phyloP scores from a whole-genome alignment of 2,113 vertebrate species.

The Melanocharis versteri region DNA sequence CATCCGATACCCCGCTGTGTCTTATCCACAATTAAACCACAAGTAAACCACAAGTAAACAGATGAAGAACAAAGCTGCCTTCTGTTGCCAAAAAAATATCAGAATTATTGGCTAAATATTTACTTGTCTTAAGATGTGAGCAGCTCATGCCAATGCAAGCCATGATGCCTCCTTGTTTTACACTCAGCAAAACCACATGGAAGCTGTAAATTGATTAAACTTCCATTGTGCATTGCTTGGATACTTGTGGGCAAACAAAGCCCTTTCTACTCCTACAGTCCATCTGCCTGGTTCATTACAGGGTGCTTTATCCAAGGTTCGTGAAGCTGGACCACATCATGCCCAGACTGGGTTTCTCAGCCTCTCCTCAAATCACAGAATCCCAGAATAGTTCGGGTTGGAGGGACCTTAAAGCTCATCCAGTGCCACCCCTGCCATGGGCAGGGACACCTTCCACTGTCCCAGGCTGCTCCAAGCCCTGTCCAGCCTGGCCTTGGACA shows the following conservation, averaged over 20 bases:
- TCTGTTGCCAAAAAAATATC: neutral
- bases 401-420: no score
- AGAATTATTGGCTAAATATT: conserved; percentile 33
- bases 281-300: neutral
- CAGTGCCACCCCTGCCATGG: neutral
- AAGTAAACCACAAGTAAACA: neutral
- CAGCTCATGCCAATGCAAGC: neutral
- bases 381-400: neutral
- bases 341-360: neutral
- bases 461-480: accelerated
- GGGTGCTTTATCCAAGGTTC: neutral
- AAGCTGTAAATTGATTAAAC: neutral
- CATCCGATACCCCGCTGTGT: neutral
- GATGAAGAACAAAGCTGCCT: neutral
- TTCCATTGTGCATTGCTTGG: neutral
- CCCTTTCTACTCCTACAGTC: neutral
- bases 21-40: neutral
- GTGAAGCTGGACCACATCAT: neutral
- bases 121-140: neutral
- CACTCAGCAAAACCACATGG: neutral
- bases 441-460: neutral
- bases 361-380: neutral
- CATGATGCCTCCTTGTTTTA: neutral
- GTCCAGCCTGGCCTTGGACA: accelerated
- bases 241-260: neutral